Evolutionary conservation across 53 echinoderm and acorn worm species (phyloP).

Genomic region (Pentamera pediparva): DNA sequence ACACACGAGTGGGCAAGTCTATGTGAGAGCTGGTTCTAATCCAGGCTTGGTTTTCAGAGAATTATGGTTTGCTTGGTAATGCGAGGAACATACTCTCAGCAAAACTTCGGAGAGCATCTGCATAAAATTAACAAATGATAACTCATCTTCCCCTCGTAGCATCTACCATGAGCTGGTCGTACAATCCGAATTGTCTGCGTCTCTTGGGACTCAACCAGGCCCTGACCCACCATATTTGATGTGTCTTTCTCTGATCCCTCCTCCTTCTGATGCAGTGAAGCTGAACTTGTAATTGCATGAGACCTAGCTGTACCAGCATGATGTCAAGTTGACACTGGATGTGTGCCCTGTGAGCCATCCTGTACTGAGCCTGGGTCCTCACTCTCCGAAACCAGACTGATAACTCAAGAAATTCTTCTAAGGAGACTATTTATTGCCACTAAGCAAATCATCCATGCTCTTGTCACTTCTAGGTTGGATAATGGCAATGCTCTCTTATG

Average conservation of each 20-base stretch:
- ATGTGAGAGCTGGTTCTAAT: not conserved
- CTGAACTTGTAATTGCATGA: not conserved
- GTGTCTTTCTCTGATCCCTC: not conserved
- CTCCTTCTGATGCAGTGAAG: not conserved
- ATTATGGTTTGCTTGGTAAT: not conserved
- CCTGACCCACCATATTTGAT: not conserved
- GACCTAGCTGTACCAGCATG: not conserved
- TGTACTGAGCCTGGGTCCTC: conserved; percentile 19
- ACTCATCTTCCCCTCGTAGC: conserved; percentile 28
- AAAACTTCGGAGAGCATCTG: conserved; percentile 46
- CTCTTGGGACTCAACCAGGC: conserved; percentile 22
- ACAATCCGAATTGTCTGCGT: conserved; percentile 18
- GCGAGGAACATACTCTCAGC: no score
- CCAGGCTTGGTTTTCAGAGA: not conserved
- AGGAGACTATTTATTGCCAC: conserved; percentile 23
- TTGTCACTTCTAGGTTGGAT: no score
- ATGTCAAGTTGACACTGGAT: conserved; percentile 22
- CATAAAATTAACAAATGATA: conserved; percentile 34
- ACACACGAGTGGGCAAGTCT: no score
- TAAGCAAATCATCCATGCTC: no score
- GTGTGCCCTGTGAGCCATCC: conserved; percentile 24
- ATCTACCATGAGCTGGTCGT: conserved; percentile 50
- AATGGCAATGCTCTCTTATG: no score
- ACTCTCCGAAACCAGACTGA: not conserved
- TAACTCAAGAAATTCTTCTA: conserved; percentile 5